Conservation (phyloP, 2,113 vertebrate species). For the Coregonus clupeaformis region DNA sequence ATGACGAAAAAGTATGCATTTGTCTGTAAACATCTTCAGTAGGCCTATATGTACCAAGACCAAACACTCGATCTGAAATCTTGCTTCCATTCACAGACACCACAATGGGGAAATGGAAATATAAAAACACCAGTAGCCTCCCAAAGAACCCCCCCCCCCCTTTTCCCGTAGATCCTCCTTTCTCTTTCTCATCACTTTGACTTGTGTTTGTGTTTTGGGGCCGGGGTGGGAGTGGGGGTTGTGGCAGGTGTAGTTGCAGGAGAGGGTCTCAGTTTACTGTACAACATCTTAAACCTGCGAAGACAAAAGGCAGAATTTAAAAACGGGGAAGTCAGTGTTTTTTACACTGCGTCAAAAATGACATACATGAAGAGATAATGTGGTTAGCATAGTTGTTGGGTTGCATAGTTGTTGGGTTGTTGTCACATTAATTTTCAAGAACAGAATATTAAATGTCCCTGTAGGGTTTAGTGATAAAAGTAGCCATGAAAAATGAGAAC, state of each 20-base stretch:
- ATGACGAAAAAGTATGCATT: background rate
- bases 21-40: background rate
- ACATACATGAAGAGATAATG: background rate
- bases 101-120: constrained; percentile 44
- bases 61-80: constrained; percentile 32
- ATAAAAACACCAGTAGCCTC: background rate
- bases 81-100: constrained; percentile 58
- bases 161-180: background rate
- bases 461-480: background rate
- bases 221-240: constrained; percentile 34
- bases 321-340: too few species aligned
- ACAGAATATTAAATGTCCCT: constrained; percentile 2
- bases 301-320: background rate
- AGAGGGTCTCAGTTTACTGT: constrained; percentile 43
- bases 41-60: background rate
- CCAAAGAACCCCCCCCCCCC: background rate
- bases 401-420: background rate
- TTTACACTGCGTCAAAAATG: too few species aligned
- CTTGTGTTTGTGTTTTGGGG: constrained; percentile 69
- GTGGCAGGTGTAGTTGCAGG: constrained; percentile 20
- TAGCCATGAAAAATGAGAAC: background rate
- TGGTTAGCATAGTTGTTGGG: background rate
- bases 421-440: background rate
- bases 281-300: constrained; percentile 58
- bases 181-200: constrained; percentile 65